These are phyloP conservation scores for Pedetes capensis DNA, from an alignment of 2,113 vertebrate genomes.

Conservation along the genomic window DNA sequence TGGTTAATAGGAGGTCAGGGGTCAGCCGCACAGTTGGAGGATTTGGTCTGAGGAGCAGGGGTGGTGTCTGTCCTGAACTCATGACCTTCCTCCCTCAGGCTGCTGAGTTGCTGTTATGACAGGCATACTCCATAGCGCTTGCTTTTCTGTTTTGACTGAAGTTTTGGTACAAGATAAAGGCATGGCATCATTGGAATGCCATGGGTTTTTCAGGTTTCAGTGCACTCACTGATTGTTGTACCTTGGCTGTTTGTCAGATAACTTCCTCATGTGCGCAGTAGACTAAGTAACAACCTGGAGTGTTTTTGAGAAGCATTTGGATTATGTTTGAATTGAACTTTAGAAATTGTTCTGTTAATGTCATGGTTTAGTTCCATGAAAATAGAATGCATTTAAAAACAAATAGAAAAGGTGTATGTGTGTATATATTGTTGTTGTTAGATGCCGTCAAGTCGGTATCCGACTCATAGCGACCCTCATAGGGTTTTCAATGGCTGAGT, in stretches of 20 bases:
- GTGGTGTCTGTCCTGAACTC: too few species aligned
- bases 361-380: not conserved
- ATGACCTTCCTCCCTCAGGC: too few species aligned
- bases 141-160: conserved; percentile 7
- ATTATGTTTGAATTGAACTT: not conserved
- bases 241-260: not conserved
- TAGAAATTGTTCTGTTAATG: not conserved
- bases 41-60: not conserved
- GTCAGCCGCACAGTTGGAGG: not conserved
- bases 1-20: not conserved
- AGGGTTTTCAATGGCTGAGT: too few species aligned
- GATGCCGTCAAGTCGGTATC: too few species aligned
- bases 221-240: not conserved
- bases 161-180: conserved; percentile 6
- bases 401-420: not conserved
- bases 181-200: not conserved
- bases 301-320: conserved; percentile 18
- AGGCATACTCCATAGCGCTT: too few species aligned
- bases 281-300: not conserved
- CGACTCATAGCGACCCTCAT: too few species aligned
- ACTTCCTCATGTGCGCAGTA: not conserved
- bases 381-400: not conserved
- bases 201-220: not conserved
- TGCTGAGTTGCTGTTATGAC: too few species aligned
- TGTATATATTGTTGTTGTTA: too few species aligned